Evolutionary conservation across 1,140 invertebrate genomes (phyloP).

Genomic region (Steinernema feltiae): DNA sequence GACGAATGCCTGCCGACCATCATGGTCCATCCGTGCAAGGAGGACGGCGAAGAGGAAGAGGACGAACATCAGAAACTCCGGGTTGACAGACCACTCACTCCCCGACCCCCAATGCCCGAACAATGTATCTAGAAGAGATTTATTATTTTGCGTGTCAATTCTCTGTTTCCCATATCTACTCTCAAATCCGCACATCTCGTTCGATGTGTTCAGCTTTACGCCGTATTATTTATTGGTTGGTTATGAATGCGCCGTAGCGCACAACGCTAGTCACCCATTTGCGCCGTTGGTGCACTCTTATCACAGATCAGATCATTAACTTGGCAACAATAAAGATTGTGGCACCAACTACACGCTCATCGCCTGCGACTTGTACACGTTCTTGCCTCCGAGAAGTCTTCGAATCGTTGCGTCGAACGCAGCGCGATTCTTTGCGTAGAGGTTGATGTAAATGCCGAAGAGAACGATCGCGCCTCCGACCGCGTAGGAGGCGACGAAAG

Average conservation of each 20-base stretch:
- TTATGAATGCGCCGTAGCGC: background rate
- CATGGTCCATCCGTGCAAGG: constrained; percentile 42
- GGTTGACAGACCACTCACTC: constrained; percentile 32
- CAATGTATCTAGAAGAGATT: constrained; percentile 2
- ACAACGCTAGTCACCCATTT: constrained; percentile 23
- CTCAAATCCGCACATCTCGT: background rate
- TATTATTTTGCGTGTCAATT: background rate
- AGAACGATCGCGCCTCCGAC: constrained; percentile 81
- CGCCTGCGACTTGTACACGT: constrained; percentile 34
- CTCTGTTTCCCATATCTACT: background rate
- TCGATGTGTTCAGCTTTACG: constrained; percentile 17
- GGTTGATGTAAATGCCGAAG: constrained; percentile 81
- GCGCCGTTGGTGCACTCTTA: background rate
- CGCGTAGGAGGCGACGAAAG: constrained; percentile 83
- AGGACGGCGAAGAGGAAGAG: constrained; percentile 20
- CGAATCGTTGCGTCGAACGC: background rate
- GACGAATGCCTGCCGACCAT: constrained; percentile 45
- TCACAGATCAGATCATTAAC: constrained; percentile 6
- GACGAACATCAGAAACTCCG: background rate
- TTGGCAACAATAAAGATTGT: background rate
- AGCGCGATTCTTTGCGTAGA: constrained; percentile 69
- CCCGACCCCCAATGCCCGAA: constrained; percentile 35
- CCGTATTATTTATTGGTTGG: constrained; percentile 19
- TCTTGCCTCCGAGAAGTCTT: background rate
- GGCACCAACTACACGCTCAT: constrained; percentile 6